phyloP scores from a whole-genome alignment of 2,113 vertebrate genomes.

The Pachyramphus minor region DNA sequence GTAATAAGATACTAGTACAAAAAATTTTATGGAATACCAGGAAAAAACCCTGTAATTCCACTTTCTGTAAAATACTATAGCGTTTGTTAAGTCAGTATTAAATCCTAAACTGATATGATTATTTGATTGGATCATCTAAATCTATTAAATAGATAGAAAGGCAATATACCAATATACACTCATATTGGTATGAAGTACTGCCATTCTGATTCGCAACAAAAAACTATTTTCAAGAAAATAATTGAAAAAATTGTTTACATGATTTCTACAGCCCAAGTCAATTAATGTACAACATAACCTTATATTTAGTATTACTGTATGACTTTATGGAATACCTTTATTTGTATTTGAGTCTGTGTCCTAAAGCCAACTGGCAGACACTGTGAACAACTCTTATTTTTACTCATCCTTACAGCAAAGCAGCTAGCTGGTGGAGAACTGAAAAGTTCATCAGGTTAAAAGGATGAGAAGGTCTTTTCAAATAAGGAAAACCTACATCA shows the following conservation, averaged over 20 bases:
- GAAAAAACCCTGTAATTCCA: background rate
- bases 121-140: background rate
- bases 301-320: background rate
- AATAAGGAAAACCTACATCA: background rate
- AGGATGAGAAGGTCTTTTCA: background rate
- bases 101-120: background rate
- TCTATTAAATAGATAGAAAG: background rate
- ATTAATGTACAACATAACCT: background rate
- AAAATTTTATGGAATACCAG: background rate
- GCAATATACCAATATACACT: background rate
- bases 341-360: background rate
- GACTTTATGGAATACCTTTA: background rate
- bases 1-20: background rate
- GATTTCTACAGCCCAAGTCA: background rate
- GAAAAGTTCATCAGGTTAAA: background rate
- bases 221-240: background rate
- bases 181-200: background rate
- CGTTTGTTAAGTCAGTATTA: background rate
- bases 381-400: background rate
- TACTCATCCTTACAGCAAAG: background rate
- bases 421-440: background rate
- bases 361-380: background rate
- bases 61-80: background rate
- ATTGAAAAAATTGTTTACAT: background rate
- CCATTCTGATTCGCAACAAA: background rate